phyloP scores from a whole-genome alignment of 2,113 vertebrate genomes.

The Malurus elegans region DNA sequence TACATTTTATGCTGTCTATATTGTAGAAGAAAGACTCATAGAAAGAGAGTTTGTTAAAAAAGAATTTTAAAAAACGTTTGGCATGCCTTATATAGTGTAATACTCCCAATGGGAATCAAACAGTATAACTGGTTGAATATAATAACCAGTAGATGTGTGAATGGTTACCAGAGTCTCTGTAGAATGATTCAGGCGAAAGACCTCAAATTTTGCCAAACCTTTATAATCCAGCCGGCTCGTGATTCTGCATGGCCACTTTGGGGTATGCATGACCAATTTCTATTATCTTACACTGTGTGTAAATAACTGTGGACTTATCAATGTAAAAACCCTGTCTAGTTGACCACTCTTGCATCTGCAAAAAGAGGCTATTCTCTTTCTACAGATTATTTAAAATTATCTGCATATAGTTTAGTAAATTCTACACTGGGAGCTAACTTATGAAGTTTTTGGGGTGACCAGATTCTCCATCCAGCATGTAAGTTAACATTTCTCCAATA shows the following conservation, averaged over 20 bases:
- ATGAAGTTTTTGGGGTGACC: background rate
- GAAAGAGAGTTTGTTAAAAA: background rate
- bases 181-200: background rate
- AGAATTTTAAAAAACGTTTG: background rate
- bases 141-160: background rate
- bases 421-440: background rate
- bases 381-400: background rate
- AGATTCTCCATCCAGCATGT: background rate
- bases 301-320: background rate
- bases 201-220: background rate
- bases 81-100: background rate
- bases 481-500: background rate
- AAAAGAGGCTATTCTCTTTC: background rate
- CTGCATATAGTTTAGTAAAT: background rate
- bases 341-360: background rate
- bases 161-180: background rate
- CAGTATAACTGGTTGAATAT: background rate
- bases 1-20: background rate
- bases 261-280: background rate
- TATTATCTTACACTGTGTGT: background rate
- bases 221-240: background rate
- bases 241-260: background rate
- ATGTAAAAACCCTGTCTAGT: accelerated
- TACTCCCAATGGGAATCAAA: background rate
- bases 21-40: accelerated